These are phyloP conservation scores for Melanostoma mellinum DNA, from an alignment of 2,888 invertebrate species.

Conservation along the genomic window DNA sequence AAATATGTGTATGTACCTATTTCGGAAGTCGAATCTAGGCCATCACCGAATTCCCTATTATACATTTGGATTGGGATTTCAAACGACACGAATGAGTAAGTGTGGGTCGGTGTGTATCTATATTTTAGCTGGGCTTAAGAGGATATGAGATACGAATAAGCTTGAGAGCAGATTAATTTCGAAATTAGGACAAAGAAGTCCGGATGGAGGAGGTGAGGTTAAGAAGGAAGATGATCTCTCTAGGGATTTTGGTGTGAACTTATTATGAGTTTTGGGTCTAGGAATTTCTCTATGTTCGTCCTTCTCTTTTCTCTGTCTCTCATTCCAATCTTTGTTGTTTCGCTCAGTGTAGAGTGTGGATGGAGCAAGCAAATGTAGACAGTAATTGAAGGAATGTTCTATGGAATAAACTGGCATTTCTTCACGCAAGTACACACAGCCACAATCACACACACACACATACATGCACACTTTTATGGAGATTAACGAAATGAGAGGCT, in stretches of 20 bases:
- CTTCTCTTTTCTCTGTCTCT: background rate
- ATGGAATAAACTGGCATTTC: constrained; percentile 64
- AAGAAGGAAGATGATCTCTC: constrained; percentile 44
- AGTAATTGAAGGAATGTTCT: constrained; percentile 55
- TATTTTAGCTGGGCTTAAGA: constrained; percentile 20
- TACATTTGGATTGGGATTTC: constrained; percentile 62
- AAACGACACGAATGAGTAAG: constrained; percentile 37
- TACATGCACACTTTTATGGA: background rate
- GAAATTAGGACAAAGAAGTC: constrained; percentile 70
- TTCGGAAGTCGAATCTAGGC: constrained; percentile 69
- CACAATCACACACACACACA: background rate
- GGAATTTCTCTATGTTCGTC: too few species aligned
- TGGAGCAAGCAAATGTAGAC: constrained; percentile 5
- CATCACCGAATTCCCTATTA: constrained; percentile 67
- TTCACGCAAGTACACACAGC: constrained; percentile 37
- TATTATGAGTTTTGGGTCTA: constrained; percentile 56
- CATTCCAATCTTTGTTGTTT: background rate
- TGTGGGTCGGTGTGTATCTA: constrained; percentile 5
- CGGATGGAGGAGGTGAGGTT: constrained; percentile 15
- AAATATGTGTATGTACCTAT: constrained; percentile 48
- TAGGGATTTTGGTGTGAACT: constrained; percentile 59
- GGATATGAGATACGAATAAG: constrained; percentile 69
- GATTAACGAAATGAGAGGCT: constrained; percentile 37
- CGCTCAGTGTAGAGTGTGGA: too few species aligned
- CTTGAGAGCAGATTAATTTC: constrained; percentile 70